phyloP scores from a whole-genome alignment of 2,113 vertebrate genomes.

The Tursiops truncatus region DNA sequence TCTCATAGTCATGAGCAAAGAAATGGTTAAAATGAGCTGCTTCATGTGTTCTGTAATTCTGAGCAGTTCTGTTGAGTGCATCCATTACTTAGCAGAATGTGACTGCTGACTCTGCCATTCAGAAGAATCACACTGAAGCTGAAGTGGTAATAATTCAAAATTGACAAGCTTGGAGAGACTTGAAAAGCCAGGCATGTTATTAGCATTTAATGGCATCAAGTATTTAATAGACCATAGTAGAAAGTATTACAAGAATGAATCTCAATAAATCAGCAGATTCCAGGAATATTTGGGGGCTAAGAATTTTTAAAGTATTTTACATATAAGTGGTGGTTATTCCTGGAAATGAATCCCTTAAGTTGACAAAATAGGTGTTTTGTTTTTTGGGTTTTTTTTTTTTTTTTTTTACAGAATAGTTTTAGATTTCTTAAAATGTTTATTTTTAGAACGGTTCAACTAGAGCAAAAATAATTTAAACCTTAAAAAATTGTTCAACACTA shows the following conservation, averaged over 20 bases:
- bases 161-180: background rate
- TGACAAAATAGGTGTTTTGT: background rate
- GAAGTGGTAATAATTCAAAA: conserved; percentile 43
- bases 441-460: conserved; percentile 41
- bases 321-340: conserved; percentile 36
- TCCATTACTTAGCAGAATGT: background rate
- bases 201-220: conserved; percentile 55
- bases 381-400: background rate
- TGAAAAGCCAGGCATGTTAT: conserved; percentile 21
- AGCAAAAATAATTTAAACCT: conserved; percentile 32
- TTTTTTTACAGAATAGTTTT: conserved; percentile 35
- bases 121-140: background rate
- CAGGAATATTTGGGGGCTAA: conserved; percentile 30
- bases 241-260: conserved; percentile 59
- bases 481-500: background rate
- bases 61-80: background rate
- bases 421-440: background rate
- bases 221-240: conserved; percentile 26
- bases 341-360: conserved; percentile 36
- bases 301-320: conserved; percentile 24
- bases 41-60: background rate
- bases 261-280: conserved; percentile 55
- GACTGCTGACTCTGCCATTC: background rate
- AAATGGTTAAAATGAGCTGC: background rate
- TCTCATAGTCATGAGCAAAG: background rate